Base-by-base conservation (phyloP, 2,113 vertebrate genomes). In the Nesoenas mayeri region DNA sequence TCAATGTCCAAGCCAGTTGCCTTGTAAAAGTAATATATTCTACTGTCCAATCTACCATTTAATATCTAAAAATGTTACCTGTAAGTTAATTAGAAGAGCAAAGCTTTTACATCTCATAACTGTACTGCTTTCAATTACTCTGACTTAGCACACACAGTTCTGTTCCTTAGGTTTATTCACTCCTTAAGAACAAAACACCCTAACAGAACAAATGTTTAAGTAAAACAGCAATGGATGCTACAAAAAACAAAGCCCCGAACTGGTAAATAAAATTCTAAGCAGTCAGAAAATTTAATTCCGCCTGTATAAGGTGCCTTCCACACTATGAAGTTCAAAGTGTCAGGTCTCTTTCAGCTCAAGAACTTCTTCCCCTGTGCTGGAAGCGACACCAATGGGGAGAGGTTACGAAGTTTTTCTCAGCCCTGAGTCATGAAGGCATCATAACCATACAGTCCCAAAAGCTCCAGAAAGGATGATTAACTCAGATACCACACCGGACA, bases 381-480 rank as follows among this genome's bases (percentile, higher is more conserved):
- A 62, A 79, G 51, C 40, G 28, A 15, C 57, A 62, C 8, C 57
- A 56, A 40, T 47, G 29, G 38, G 12, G 19, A 54, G 32, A 36
- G 36, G 38, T 36, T 47, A 20, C 11, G 29, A 47, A 47, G 29
- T 71, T 40, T 57, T 22, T 79, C 75, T 57, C 34, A 93, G 48
- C 32, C 58, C 28, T 15, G 18, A 65, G 26, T 71, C 87, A 92
- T 0, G 0, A 56, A 62, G 26, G 22, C 0, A 0, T 36, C 58
- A 54, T 48, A 94, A 64, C 40, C 40, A 22, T 1, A 61, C 13
- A 56, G 36, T 32, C 34, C 50, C 50, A 73, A 71, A 87, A 65
- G 54, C 34, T 61, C 74, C 48, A 61, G 34, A 47, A 1, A 70
- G 54, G 10, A 89, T 31, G 48, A 82, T 48, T 75, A 72, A 51